A percentile compares a stretch with the other conserved stretches of the same genome.
These are phyloP conservation scores for Leptopilina clavipes DNA, from an alignment of 1,140 invertebrate genomes.

Conservation along the genomic window DNA sequence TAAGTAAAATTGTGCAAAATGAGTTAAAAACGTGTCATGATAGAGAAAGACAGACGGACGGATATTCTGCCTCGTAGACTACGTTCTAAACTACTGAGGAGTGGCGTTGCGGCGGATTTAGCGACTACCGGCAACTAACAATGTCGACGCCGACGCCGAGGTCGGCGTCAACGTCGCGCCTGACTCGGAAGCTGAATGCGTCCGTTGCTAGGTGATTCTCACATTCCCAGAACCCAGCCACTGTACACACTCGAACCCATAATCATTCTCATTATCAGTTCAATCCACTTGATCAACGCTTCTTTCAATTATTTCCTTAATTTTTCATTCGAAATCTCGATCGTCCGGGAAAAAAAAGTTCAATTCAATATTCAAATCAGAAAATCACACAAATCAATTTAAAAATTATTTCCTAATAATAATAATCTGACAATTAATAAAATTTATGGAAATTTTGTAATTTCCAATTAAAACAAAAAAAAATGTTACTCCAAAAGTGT, in stretches of 20 bases:
- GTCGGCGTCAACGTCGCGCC: conserved; percentile 30
- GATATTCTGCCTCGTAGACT: conserved; percentile 54
- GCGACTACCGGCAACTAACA: conserved; percentile 43
- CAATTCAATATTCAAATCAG: too few species aligned
- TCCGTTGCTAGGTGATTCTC: conserved; percentile 52
- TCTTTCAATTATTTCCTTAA: conserved; percentile 2
- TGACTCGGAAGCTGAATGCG: conserved; percentile 20
- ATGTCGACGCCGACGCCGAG: conserved; percentile 47
- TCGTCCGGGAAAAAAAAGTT: too few species aligned
- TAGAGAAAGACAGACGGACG: conserved; percentile 47
- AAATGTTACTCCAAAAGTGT: too few species aligned
- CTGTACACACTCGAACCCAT: background rate
- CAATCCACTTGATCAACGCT: background rate
- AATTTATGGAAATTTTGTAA: too few species aligned
- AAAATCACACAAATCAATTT: too few species aligned
- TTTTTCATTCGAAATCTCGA: background rate
- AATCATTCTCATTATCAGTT: conserved; percentile 18
- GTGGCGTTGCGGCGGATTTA: conserved; percentile 46
- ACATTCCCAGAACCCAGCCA: background rate
- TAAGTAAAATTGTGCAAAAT: conserved; percentile 37
- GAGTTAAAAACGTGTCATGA: conserved; percentile 46
- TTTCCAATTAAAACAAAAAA: too few species aligned
- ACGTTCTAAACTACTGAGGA: conserved; percentile 61
- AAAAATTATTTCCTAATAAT: too few species aligned
- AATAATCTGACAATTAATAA: too few species aligned